These are phyloP conservation scores for Microtus oregoni DNA, from an alignment of 2,113 vertebrate genomes.

Conservation along the genomic window DNA sequence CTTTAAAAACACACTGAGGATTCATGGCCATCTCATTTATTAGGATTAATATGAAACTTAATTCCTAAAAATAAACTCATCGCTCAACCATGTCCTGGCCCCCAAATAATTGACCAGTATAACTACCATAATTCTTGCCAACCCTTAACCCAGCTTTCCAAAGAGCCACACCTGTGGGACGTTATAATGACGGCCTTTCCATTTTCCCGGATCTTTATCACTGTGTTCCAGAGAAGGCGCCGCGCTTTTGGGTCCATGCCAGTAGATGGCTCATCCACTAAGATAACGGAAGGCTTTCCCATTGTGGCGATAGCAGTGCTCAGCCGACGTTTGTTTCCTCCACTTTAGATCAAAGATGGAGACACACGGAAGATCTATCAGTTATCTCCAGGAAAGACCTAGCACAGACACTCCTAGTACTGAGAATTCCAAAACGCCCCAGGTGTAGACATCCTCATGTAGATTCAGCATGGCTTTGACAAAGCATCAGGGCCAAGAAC, in stretches of 20 bases:
- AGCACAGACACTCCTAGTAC: neutral
- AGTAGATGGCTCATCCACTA: conserved; percentile 96
- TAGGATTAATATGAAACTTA: neutral
- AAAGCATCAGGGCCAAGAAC: neutral
- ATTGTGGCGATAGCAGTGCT: conserved; percentile 95
- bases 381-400: neutral
- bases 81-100: neutral
- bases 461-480: neutral
- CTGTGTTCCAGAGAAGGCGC: conserved; percentile 92
- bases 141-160: neutral
- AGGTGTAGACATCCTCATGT: neutral
- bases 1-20: neutral
- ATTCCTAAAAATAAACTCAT: neutral
- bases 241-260: conserved; percentile 97
- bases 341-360: conserved; percentile 82
- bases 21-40: neutral
- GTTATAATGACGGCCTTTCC: conserved; percentile 96
- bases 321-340: conserved; percentile 95
- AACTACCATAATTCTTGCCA: neutral
- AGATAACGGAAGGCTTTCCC: conserved; percentile 93
- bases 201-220: conserved; percentile 90
- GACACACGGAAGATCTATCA: neutral
- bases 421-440: neutral
- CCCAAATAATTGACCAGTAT: neutral
- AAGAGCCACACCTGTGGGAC: conserved; percentile 92